These are phyloP conservation scores for Diaprepes abbreviatus DNA, from an alignment of 2,888 invertebrate species.

Conservation along the genomic window DNA sequence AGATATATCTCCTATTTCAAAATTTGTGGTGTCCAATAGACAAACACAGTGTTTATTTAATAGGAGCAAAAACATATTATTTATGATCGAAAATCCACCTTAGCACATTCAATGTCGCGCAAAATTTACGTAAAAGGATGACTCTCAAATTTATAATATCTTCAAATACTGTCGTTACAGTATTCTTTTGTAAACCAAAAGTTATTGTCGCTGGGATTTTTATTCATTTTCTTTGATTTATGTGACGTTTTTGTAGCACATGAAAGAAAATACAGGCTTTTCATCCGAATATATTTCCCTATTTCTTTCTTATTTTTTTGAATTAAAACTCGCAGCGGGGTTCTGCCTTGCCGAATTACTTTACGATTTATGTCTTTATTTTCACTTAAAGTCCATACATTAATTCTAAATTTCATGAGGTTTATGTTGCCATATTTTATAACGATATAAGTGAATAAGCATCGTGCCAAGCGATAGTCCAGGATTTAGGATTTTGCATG, in stretches of 20 bases:
- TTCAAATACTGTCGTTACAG: background rate
- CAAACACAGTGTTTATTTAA: too few species aligned
- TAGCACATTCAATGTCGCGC: too few species aligned
- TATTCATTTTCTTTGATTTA: slow-evolving; percentile 48
- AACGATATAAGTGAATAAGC: slow-evolving; percentile 28
- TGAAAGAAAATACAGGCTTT: slow-evolving; percentile 46
- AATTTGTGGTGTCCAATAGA: too few species aligned
- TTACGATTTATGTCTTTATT: slow-evolving; percentile 62
- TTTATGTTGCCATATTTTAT: slow-evolving; percentile 49
- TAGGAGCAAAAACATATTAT: too few species aligned
- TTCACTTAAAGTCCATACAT: slow-evolving; percentile 53
- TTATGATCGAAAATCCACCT: too few species aligned
- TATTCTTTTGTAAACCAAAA: background rate
- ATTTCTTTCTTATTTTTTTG: slow-evolving; percentile 60
- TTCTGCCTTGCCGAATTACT: slow-evolving; percentile 56
- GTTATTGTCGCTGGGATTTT: slow-evolving; percentile 14
- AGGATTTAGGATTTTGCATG: slow-evolving; percentile 20
- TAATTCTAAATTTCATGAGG: slow-evolving; percentile 53
- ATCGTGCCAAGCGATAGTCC: slow-evolving; percentile 6
- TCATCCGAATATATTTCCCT: slow-evolving; percentile 58
- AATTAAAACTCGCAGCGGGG: slow-evolving; percentile 58
- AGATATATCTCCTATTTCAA: too few species aligned
- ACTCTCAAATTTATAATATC: slow-evolving; percentile 1
- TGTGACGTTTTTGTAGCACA: slow-evolving; percentile 44
- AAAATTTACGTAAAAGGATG: too few species aligned